Evolutionary conservation across 2,113 vertebrate species (phyloP).

Genomic region (Bos javanicus): DNA sequence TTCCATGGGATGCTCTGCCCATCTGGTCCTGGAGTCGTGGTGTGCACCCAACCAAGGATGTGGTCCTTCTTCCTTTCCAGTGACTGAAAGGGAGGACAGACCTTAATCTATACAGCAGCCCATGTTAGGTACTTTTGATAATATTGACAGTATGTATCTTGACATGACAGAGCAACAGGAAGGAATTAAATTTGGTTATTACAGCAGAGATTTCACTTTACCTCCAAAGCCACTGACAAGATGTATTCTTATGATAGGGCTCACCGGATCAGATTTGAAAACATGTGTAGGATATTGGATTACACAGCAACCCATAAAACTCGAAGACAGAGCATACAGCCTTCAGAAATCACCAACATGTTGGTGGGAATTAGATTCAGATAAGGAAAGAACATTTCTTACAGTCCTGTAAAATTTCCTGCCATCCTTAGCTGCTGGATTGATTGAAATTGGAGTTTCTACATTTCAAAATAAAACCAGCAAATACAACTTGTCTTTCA

Average conservation of each 20-base stretch:
- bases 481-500: conserved; percentile 29
- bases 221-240: conserved; percentile 2
- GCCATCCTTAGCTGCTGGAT: neutral
- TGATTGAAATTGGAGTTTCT: conserved; percentile 40
- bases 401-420: neutral
- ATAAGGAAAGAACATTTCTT: conserved; percentile 15
- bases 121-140: neutral
- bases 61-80: neutral
- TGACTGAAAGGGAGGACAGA: neutral
- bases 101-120: neutral
- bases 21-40: neutral
- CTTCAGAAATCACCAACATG: neutral
- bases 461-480: conserved; percentile 24
- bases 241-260: neutral
- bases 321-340: neutral
- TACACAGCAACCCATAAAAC: neutral
- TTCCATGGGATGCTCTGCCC: neutral
- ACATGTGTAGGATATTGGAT: neutral
- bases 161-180: neutral
- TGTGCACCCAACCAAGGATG: neutral
- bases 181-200: neutral
- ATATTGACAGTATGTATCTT: neutral
- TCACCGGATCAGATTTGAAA: conserved; percentile 9
- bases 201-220: conserved; percentile 8
- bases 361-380: neutral